Evolutionary conservation across 2,797 vertebrate genomes (phyloP).

Genomic region (Glyptemys insculpta): DNA sequence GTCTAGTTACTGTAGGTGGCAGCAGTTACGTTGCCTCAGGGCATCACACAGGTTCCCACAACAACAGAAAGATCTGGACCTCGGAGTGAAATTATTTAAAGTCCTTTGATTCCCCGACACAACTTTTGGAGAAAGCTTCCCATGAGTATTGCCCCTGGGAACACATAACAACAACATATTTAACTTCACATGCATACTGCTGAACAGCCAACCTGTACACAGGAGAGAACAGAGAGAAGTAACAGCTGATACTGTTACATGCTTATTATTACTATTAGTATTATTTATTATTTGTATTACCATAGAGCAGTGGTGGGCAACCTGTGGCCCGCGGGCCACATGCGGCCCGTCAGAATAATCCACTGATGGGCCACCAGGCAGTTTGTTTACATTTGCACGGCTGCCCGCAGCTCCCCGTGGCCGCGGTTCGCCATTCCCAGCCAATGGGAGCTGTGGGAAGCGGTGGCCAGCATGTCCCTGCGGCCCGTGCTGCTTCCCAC

Average conservation of each 20-base stretch:
- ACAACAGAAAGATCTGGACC: not conserved
- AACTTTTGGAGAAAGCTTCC: not conserved
- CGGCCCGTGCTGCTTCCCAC: too few relatives aligned
- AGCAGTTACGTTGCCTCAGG: not conserved
- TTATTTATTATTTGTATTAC: not conserved
- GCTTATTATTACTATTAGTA: not conserved
- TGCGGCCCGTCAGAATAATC: too few relatives aligned
- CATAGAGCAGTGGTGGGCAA: too few relatives aligned
- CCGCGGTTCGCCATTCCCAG: too few relatives aligned
- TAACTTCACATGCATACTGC: not conserved
- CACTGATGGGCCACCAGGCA: too few relatives aligned
- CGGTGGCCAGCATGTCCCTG: too few relatives aligned
- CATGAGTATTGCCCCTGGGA: not conserved
- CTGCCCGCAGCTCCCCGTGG: too few relatives aligned
- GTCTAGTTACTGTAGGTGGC: fast-evolving
- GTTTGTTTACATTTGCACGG: too few relatives aligned
- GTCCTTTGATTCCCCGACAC: not conserved
- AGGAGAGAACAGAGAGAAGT: not conserved
- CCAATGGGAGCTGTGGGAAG: too few relatives aligned
- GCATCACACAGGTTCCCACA: fast-evolving
- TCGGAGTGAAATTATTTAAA: not conserved
- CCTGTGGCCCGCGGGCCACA: too few relatives aligned
- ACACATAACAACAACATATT: fast-evolving
- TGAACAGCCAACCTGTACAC: fast-evolving
- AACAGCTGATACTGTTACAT: fast-evolving